phyloP scores from a whole-genome alignment of 2,888 invertebrate species.

The Amphipyra tragopoginis region DNA sequence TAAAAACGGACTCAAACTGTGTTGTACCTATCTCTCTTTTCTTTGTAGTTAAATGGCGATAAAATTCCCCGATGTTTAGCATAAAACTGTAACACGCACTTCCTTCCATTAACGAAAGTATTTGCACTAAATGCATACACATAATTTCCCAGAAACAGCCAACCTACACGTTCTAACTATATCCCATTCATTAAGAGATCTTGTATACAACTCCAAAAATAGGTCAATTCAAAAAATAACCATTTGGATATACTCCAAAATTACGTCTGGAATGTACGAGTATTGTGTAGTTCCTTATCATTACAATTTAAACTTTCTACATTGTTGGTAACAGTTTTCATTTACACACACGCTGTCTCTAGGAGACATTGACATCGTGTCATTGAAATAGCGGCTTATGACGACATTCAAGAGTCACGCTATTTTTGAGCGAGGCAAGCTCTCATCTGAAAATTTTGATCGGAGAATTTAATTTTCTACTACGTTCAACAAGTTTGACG shows the following conservation, averaged over 20 bases:
- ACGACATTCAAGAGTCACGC: constrained; percentile 18
- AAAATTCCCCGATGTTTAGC: constrained; percentile 5
- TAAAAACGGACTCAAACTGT: too few relatives aligned
- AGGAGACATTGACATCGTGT: constrained; percentile 47
- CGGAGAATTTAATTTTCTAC: constrained; percentile 14
- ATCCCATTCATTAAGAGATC: constrained; percentile 58
- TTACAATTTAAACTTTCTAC: constrained; percentile 16
- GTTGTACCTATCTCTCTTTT: not conserved
- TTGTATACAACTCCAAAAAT: constrained; percentile 70
- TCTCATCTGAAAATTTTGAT: constrained; percentile 9
- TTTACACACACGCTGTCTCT: constrained; percentile 7
- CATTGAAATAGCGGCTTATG: constrained; percentile 32
- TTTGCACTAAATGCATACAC: constrained; percentile 8
- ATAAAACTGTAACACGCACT: constrained; percentile 13
- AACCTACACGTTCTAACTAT: constrained; percentile 56
- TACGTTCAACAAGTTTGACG: constrained; percentile 2
- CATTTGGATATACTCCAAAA: constrained; percentile 72
- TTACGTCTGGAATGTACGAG: constrained; percentile 57
- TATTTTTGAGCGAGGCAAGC: constrained; percentile 47
- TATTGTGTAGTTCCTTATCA: constrained; percentile 28
- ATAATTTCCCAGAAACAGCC: constrained; percentile 26
- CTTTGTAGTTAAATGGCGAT: not conserved
- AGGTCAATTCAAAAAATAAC: constrained; percentile 68
- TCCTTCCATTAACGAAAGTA: constrained; percentile 40
- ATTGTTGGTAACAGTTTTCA: constrained; percentile 6